Conservation (phyloP, 1,140 invertebrate species). For the Ridgeia piscesae region DNA sequence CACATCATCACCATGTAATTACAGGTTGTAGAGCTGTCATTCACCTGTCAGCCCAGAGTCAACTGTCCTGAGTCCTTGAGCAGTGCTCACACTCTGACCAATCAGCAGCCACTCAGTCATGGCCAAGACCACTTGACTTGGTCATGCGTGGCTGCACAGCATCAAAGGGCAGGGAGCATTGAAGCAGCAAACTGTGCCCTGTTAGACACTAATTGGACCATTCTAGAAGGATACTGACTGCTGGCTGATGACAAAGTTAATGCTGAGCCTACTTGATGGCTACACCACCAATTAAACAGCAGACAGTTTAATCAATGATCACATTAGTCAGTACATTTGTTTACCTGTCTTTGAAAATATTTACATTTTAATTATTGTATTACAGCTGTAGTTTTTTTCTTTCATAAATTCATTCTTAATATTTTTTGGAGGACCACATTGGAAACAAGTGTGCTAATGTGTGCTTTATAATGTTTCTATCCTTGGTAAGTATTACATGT, state of each 20-base stretch:
- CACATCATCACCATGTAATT: not conserved
- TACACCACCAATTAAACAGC: not conserved
- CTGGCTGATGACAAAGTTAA: not conserved
- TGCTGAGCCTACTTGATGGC: not conserved
- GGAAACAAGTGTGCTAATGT: too few species aligned
- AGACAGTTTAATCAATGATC: not conserved
- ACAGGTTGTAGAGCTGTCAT: not conserved
- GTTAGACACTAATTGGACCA: not conserved
- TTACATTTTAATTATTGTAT: too few species aligned
- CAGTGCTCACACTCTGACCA: not conserved
- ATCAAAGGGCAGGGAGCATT: not conserved
- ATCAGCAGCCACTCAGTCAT: not conserved
- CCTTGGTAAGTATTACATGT: too few species aligned
- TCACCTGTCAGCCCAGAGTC: not conserved
- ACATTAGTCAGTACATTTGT: too few species aligned
- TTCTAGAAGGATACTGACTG: not conserved
- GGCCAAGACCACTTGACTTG: not conserved
- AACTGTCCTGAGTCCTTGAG: not conserved
- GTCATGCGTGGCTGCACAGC: not conserved
- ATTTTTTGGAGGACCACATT: too few species aligned
- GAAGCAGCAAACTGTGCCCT: not conserved
- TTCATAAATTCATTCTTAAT: too few species aligned
- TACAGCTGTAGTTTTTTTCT: too few species aligned
- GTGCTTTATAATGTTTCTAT: too few species aligned
- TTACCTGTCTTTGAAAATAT: too few species aligned